Conservation (phyloP, 2,888 invertebrate species). For the Lamellibrachia columna region DNA sequence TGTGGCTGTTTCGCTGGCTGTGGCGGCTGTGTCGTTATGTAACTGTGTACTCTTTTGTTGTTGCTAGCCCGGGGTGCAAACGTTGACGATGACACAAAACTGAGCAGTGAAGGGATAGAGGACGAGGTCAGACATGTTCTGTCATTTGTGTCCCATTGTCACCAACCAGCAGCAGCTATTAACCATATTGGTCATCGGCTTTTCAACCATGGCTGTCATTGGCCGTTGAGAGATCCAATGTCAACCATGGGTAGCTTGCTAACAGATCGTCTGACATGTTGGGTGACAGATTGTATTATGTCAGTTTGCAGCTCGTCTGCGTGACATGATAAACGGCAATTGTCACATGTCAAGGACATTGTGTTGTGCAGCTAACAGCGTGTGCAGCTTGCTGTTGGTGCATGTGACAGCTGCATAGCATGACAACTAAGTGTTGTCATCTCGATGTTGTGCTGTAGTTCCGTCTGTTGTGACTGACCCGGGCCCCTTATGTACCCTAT, state of each 20-base stretch:
- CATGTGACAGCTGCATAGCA: constrained; percentile 1
- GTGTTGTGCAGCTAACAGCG: constrained; percentile 5
- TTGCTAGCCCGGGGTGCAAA: constrained; percentile 3
- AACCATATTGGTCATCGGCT: background rate
- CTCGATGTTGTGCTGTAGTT: background rate
- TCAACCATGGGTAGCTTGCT: constrained; percentile 16
- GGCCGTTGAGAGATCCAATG: background rate
- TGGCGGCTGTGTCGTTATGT: background rate
- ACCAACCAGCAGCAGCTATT: background rate
- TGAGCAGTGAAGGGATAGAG: background rate
- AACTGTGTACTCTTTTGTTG: constrained; percentile 7
- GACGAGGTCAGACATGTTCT: background rate
- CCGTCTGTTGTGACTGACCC: background rate
- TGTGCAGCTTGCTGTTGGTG: constrained; percentile 8
- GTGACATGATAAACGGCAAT: background rate
- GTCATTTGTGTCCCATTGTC: constrained; percentile 16
- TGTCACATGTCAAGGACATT: background rate
- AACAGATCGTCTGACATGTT: background rate
- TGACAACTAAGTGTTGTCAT: background rate
- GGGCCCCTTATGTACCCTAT: background rate
- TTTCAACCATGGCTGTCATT: background rate
- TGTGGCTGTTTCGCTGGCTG: background rate
- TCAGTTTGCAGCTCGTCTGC: background rate
- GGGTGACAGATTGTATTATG: background rate
- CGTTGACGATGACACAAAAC: constrained; percentile 12